A percentile compares a stretch with the other conserved stretches of the same genome.
These are phyloP conservation scores for Leiothrix lutea DNA, from an alignment of 2,113 vertebrate species.

Conservation along the genomic window DNA sequence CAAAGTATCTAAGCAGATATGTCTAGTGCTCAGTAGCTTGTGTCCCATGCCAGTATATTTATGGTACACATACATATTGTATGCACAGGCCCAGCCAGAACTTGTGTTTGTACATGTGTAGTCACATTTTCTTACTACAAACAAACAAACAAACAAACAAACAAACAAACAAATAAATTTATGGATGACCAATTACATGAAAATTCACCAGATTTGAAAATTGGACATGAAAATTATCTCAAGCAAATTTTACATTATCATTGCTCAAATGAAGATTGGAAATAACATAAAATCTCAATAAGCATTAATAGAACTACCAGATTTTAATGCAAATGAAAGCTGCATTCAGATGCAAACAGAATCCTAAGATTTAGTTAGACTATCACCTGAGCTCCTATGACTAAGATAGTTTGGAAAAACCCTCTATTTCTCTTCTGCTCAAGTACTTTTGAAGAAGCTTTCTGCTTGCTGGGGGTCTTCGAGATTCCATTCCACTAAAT, in stretches of 20 bases:
- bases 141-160: background rate
- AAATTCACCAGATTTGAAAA: background rate
- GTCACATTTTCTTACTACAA: background rate
- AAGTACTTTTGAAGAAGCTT: background rate
- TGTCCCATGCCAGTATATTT: background rate
- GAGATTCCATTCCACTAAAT: background rate
- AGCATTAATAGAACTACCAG: background rate
- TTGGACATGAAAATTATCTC: background rate
- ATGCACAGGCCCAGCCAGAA: background rate
- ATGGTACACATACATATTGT: accelerated
- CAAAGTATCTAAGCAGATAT: too few relatives aligned
- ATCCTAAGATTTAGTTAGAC: background rate
- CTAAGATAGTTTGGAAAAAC: background rate
- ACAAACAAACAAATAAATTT: background rate
- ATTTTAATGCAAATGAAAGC: background rate
- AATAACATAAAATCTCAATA: background rate
- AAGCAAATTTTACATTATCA: background rate
- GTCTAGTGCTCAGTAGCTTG: background rate
- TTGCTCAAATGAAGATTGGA: background rate
- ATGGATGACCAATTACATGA: background rate
- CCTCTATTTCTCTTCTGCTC: background rate
- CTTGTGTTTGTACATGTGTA: background rate
- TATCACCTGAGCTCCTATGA: background rate
- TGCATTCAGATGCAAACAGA: background rate
- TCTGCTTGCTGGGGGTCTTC: background rate